These are phyloP conservation scores for Misgurnus anguillicaudatus DNA, from an alignment of 2,113 vertebrate species.

Conservation along the genomic window DNA sequence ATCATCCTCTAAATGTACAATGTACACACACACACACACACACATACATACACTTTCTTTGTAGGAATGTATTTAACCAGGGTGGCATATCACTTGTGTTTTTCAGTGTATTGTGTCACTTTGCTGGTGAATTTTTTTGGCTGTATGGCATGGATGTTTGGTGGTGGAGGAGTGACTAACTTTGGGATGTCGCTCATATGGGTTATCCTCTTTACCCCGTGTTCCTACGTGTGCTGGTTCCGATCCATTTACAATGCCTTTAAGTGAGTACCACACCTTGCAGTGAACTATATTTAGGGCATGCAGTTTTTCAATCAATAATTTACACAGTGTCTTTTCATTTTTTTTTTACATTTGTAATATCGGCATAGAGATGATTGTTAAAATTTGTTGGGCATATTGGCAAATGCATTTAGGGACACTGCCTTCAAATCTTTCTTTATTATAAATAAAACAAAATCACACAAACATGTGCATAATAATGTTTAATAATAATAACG, in stretches of 20 bases:
- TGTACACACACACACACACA: too few species aligned
- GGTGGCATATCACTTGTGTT: conserved; percentile 44
- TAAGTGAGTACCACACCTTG: conserved; percentile 80
- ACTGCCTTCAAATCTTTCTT: too few species aligned
- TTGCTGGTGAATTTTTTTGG: conserved; percentile 94
- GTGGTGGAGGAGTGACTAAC: conserved; percentile 94
- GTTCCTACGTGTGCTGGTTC: conserved; percentile 99
- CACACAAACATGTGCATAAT: too few species aligned
- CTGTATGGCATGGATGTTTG: conserved; percentile 97
- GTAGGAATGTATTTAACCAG: too few species aligned
- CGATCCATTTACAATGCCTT: conserved; percentile 99
- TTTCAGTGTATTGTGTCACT: conserved; percentile 90
- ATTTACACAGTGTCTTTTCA: too few species aligned
- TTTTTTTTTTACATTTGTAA: not conserved
- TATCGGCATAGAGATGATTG: not conserved
- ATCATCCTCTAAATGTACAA: not conserved
- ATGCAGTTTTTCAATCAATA: not conserved
- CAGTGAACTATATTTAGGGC: too few species aligned
- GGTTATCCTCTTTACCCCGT: conserved; percentile 98
- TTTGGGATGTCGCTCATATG: conserved; percentile 98
- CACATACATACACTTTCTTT: too few species aligned
- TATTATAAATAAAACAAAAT: too few species aligned
- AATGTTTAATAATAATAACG: not conserved
- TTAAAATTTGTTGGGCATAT: too few species aligned
- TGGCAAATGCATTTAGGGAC: too few species aligned